Base-by-base conservation (phyloP, 2,797 vertebrate genomes). In the Centropyge bicolor region DNA sequence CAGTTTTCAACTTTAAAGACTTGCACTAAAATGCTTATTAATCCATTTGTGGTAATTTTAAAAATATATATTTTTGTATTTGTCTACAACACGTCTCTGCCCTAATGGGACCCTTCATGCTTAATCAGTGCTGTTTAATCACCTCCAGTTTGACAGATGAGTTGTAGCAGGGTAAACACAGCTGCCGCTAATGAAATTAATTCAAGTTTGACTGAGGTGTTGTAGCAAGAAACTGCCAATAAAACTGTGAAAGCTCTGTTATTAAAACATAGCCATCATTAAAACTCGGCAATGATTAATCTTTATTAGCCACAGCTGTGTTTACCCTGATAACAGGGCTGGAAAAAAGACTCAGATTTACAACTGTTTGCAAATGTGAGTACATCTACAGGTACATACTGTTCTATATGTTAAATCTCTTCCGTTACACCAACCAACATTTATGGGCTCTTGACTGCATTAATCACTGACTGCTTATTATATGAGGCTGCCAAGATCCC, bases 281-380 rank as follows among this genome's bases (percentile, higher is more conserved):
- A 57, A 27, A 49, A 43, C 5, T 0, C 17, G 38, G 1, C 12
- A 2, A 12, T 38, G 57, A 64, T 43, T 76, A 10, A 5, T 24
- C 52, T 59, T 46, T 48, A 76, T 73, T 36, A 70, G 57, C 52
- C 1, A 1, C 63, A 70, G 46, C 40, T 78, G 70, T 70, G 70
- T 78, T 78, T 55, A 60, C 70, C 52, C 70, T 60, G 75, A 78
- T 83, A 83, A 64, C 13, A 11, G 9, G 31, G 8, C 43, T 56
- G 56, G 43, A 49, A 48, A 64, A 45, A 11, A 8, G 31, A 31
- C 27, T 31, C 17, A 38, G 2, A 14, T 22, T 54, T 43, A 35
- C 48, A 22, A 27, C 41, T 60, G 22, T 66, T 65, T 14, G 20
- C 54, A 1, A 8, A 52, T 6, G 13, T 14, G 11, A 27, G 16